Conservation (phyloP, 1,140 invertebrate species). For the Trissolcus basalis region DNA sequence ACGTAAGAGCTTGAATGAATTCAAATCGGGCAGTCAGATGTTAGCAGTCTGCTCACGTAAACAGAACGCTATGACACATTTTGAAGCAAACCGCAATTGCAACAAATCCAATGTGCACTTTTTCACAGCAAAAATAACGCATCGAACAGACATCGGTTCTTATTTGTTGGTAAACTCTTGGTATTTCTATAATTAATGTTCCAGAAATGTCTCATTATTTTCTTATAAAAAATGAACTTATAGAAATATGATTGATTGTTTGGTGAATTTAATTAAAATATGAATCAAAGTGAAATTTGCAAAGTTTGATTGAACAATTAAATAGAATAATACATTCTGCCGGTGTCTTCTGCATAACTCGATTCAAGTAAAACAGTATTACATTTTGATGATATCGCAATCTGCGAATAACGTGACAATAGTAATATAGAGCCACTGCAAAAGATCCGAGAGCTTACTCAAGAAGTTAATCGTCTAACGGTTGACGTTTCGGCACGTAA, state of each 20-base stretch:
- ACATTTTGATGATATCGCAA: constrained; percentile 39
- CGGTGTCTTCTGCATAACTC: constrained; percentile 18
- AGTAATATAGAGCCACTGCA: constrained; percentile 43
- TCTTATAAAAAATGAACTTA: too few relatives aligned
- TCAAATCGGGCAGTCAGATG: constrained; percentile 26
- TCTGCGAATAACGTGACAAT: constrained; percentile 47
- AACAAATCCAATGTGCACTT: constrained; percentile 16
- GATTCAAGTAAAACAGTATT: constrained; percentile 33
- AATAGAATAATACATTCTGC: constrained; percentile 2
- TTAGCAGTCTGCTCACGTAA: constrained; percentile 53
- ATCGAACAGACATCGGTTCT: too few relatives aligned
- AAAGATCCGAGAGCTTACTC: constrained; percentile 44
- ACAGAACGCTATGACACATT: constrained; percentile 60
- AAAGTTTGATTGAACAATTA: constrained; percentile 22
- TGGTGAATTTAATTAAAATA: too few relatives aligned
- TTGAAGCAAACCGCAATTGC: constrained; percentile 32
- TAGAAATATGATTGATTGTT: too few relatives aligned
- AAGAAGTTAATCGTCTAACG: constrained; percentile 51
- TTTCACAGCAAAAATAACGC: neutral
- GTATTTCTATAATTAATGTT: too few relatives aligned
- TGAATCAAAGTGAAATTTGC: too few relatives aligned
- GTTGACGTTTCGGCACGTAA: constrained; percentile 52
- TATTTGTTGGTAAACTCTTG: too few relatives aligned
- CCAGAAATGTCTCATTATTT: too few relatives aligned
- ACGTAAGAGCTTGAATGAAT: constrained; percentile 12